These are phyloP conservation scores for Monodelphis domestica DNA, from an alignment of 2,797 vertebrate genomes.

Conservation along the genomic window DNA sequence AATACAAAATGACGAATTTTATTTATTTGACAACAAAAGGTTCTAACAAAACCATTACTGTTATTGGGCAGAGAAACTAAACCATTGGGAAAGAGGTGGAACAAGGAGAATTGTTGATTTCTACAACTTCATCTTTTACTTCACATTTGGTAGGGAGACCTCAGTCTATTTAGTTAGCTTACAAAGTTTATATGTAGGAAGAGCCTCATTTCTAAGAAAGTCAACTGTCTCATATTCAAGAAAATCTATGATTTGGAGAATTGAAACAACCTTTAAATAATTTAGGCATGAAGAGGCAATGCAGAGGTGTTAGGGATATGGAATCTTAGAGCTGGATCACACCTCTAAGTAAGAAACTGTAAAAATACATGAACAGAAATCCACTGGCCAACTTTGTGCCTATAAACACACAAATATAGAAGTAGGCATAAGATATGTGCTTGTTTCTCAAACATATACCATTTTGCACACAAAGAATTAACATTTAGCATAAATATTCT, in stretches of 20 bases:
- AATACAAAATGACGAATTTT: neutral
- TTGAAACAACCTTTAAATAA: neutral
- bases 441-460: neutral
- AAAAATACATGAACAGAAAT: neutral
- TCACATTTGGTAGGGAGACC: neutral
- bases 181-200: neutral
- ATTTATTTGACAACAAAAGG: neutral
- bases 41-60: neutral
- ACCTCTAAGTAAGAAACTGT: neutral
- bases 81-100: neutral
- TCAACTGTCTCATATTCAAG: neutral
- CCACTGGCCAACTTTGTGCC: neutral
- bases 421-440: neutral
- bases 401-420: neutral
- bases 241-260: slow-evolving; percentile 13
- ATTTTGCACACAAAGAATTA: slow-evolving; percentile 24
- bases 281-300: slow-evolving; percentile 10
- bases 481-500: slow-evolving; percentile 18
- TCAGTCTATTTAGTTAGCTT: neutral
- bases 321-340: neutral
- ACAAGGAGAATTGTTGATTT: slow-evolving; percentile 16
- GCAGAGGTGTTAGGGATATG: neutral
- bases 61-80: neutral
- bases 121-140: neutral
- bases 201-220: neutral